Evolutionary conservation across 2,888 invertebrate genomes (phyloP).

Genomic region (Drosophila anomelani): DNA sequence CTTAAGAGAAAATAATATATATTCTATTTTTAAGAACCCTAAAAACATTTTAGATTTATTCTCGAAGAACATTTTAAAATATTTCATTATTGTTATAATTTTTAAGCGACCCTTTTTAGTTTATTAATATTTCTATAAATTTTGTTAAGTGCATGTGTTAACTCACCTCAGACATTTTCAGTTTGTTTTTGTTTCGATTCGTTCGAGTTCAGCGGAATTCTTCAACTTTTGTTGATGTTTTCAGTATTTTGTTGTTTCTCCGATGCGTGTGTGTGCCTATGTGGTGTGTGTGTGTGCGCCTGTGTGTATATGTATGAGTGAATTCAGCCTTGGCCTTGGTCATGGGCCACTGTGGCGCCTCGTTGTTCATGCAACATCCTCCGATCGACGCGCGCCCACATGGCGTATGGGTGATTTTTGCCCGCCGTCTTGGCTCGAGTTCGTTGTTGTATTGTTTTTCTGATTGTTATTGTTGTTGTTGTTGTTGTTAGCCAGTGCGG

Average conservation of each 20-base stretch:
- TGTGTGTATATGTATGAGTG: conserved; percentile 7
- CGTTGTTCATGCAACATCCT: conserved; percentile 54
- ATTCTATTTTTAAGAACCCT: neutral
- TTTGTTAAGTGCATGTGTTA: conserved; percentile 8
- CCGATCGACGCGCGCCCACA: conserved; percentile 56
- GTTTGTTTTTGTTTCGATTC: conserved; percentile 43
- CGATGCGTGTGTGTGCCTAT: neutral
- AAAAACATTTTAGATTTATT: neutral
- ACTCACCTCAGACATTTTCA: conserved; percentile 73
- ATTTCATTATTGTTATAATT: neutral
- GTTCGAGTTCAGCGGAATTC: conserved; percentile 31
- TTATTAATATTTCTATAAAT: neutral
- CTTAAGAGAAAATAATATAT: neutral
- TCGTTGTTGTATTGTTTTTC: conserved; percentile 46
- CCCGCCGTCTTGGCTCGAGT: conserved; percentile 53
- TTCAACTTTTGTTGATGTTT: conserved; percentile 45
- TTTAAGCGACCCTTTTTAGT: neutral
- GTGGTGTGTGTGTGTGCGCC: conserved; percentile 5
- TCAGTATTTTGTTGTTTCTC: conserved; percentile 19
- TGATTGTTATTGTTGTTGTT: conserved; percentile 14
- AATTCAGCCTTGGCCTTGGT: conserved; percentile 40
- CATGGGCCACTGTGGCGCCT: conserved; percentile 33
- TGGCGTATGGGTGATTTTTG: conserved; percentile 59
- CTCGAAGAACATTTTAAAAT: neutral
- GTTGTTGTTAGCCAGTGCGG: conserved; percentile 15